These are phyloP conservation scores for Drosophila yooni DNA, from an alignment of 2,888 invertebrate genomes.

Conservation along the genomic window DNA sequence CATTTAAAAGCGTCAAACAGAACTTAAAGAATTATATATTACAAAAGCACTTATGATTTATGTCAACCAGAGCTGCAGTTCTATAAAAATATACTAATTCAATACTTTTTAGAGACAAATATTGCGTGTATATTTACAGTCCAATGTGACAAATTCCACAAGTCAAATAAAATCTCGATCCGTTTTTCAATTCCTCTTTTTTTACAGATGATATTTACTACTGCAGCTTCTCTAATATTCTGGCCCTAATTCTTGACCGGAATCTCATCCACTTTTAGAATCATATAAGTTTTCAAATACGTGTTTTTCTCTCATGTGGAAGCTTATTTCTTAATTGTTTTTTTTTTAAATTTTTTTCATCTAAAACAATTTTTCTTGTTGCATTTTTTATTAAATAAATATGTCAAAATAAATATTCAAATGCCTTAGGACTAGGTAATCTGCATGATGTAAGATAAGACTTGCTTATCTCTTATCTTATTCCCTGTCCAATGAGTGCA, in stretches of 20 bases:
- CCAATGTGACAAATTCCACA: too few relatives aligned
- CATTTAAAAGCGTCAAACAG: neutral
- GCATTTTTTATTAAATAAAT: slow-evolving; percentile 2
- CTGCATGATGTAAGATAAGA: neutral
- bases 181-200: too few relatives aligned
- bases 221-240: neutral
- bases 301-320: neutral
- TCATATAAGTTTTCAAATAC: neutral
- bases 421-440: slow-evolving; percentile 1
- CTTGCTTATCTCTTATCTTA: neutral
- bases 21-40: neutral
- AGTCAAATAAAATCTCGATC: too few relatives aligned
- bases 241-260: neutral
- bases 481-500: neutral
- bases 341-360: too few relatives aligned
- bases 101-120: neutral
- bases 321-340: neutral
- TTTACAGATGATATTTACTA: neutral
- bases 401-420: neutral
- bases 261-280: neutral
- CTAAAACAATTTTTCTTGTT: slow-evolving; percentile 2
- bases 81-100: neutral
- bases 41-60: neutral
- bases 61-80: neutral
- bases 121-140: neutral